These are phyloP conservation scores for Anthopleura sola DNA, from an alignment of 64 coral and sea anemone genomes.

Conservation along the genomic window DNA sequence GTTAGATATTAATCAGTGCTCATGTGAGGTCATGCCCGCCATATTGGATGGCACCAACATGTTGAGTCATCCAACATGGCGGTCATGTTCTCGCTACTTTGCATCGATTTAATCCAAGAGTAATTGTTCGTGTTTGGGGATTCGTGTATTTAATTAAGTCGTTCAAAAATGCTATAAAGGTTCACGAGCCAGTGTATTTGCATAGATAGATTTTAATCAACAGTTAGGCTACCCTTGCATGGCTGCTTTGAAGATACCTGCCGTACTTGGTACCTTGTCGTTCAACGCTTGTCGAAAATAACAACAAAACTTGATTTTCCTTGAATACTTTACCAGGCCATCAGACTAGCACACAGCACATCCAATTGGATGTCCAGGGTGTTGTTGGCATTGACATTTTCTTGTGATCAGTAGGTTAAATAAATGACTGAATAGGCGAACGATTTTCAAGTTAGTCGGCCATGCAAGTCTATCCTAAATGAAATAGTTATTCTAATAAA, in stretches of 20 bases:
- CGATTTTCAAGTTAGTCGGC: neutral
- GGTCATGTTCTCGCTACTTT: neutral
- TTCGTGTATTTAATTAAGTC: neutral
- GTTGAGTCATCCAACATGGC: neutral
- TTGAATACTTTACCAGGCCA: too few species aligned
- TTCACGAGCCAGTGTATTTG: neutral
- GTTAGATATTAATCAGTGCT: neutral
- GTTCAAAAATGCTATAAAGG: neutral
- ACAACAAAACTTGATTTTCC: too few species aligned
- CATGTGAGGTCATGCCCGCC: neutral
- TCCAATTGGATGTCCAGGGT: too few species aligned
- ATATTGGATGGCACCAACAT: neutral
- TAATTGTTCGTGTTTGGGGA: neutral
- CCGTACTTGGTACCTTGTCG: too few species aligned
- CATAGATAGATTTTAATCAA: neutral
- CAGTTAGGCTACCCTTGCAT: neutral
- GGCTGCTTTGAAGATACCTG: neutral
- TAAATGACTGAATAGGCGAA: too few species aligned
- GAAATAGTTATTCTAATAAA: neutral
- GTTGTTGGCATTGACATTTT: too few species aligned
- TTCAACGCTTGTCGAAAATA: too few species aligned
- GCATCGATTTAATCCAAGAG: neutral
- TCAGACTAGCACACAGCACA: too few species aligned
- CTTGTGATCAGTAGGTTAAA: too few species aligned
- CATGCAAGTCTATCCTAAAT: neutral